These are phyloP conservation scores for Villa cingulata DNA, from an alignment of 2,888 invertebrate genomes.

Conservation along the genomic window DNA sequence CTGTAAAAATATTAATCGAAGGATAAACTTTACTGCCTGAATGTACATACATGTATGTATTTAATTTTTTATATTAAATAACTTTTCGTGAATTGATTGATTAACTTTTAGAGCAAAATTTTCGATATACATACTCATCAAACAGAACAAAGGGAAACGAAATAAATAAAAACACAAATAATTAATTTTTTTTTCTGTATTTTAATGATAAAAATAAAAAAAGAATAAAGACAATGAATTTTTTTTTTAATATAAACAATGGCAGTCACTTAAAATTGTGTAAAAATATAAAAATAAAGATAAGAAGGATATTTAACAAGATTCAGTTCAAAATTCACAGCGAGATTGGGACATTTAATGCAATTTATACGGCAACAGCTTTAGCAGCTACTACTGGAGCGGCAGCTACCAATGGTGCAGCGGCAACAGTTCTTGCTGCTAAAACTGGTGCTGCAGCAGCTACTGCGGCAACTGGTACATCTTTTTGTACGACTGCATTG, in stretches of 20 bases:
- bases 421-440: conserved; percentile 25
- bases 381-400: conserved; percentile 20
- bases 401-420: conserved; percentile 17
- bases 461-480: conserved; percentile 34
- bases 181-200: conserved; percentile 7
- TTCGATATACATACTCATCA: too few relatives aligned
- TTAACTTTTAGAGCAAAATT: too few relatives aligned
- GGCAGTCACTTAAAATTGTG: conserved; percentile 27
- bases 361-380: conserved; percentile 14
- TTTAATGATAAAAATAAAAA: conserved; percentile 14
- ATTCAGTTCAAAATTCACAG: conserved; percentile 8
- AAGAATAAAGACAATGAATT: conserved; percentile 20
- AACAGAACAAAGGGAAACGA: too few relatives aligned
- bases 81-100: too few relatives aligned
- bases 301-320: conserved; percentile 3
- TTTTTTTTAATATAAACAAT: conserved; percentile 28
- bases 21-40: too few relatives aligned
- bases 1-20: conserved; percentile 23
- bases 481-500: conserved; percentile 38
- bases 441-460: conserved; percentile 34
- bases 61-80: too few relatives aligned
- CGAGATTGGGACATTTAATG: background rate
- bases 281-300: background rate
- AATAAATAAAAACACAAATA: conserved; percentile 5
- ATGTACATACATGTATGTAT: too few relatives aligned